A percentile compares a stretch with the other conserved stretches of the same genome.
phyloP scores from a whole-genome alignment of 2,888 invertebrate genomes.

The Drosophila suboccidentalis region DNA sequence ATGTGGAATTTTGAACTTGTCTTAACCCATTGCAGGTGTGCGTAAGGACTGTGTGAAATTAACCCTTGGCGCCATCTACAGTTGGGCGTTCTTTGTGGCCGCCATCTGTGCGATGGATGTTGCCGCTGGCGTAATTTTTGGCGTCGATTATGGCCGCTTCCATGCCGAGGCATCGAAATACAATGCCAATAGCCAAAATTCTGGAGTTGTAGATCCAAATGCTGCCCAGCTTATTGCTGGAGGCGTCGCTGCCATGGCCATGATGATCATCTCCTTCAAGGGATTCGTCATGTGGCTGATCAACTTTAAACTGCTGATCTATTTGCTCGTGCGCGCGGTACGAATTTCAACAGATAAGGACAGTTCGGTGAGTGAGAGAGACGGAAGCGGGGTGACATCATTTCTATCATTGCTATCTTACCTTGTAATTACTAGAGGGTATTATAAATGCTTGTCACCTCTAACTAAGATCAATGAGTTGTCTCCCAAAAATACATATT shows the following conservation, averaged over 20 bases:
- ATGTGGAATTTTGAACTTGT: constrained; percentile 22
- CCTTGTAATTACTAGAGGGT: constrained; percentile 30
- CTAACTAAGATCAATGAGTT: constrained; percentile 53
- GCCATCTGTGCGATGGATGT: constrained; percentile 83
- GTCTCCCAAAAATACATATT: constrained; percentile 33
- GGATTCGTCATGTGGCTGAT: constrained; percentile 86
- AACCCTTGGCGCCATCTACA: constrained; percentile 70
- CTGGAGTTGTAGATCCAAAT: constrained; percentile 55
- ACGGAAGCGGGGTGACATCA: constrained; percentile 37
- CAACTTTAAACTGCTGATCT: constrained; percentile 82
- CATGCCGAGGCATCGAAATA: constrained; percentile 55
- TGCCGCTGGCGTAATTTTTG: constrained; percentile 83
- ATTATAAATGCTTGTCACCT: constrained; percentile 43
- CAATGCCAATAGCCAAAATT: constrained; percentile 64
- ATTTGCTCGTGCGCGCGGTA: constrained; percentile 65
- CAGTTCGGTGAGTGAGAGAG: constrained; percentile 68
- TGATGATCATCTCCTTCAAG: constrained; percentile 85
- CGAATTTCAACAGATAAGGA: constrained; percentile 69
- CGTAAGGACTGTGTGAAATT: constrained; percentile 68
- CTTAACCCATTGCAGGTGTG: constrained; percentile 66
- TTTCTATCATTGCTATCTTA: constrained; percentile 6
- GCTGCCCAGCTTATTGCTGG: constrained; percentile 77
- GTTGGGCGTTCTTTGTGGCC: constrained; percentile 81
- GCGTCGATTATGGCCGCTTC: constrained; percentile 83
- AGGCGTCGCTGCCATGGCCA: constrained; percentile 79